Evolutionary conservation across 92 coral and sea anemone species (phyloP), one percentile per base, ranked within the genome.

Genomic region (Scolanthus callimorphus): DNA sequence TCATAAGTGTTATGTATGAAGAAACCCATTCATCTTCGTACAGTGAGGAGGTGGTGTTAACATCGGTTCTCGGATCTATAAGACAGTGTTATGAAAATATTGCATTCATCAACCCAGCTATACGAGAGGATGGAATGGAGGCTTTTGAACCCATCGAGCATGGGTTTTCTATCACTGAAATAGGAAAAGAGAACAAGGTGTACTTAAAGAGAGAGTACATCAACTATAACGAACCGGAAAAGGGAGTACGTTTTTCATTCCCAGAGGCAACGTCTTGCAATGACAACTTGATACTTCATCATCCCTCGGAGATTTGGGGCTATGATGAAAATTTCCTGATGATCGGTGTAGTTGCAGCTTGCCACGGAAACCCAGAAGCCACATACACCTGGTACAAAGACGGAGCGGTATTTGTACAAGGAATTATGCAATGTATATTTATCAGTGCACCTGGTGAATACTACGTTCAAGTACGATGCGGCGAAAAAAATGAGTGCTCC

Each of bases 271-370:
- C 10, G 29, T n/a, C 23, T 1, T 17, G 4, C 2, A 27, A 24
- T 3, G 59, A 3, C 13, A 1, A 46, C 8, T 48, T 70, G 29
- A 71, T 77, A 49, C 28, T 77, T 3, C 85, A 77, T 27, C 65
- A 55, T 25, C 81, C 81, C 1, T 77, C 79, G 1, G 90, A 83
- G 67, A 49, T 83, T 4, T 83, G 80, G 85, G 85, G 77, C 8
- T 83, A 77, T 52, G 90, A 77, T 34, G 53, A 22, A 0, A 49
- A 70, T 15, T 28, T 39, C 31, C 71, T 78, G 6, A 57, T 79
- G 15, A 38, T 83, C 30, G 85, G 73, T 17, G 77, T 83, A 12
- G 81, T 83, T 2, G 70, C 85, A 21, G 64, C 80, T 1, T 77
- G 66, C 47, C 70, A 69, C 56, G 34, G 31, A 28, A 43, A 37